A percentile compares a stretch with the other conserved stretches of the same genome.
These are phyloP conservation scores for Gymnobelideus leadbeateri DNA, from an alignment of 2,113 vertebrate genomes.

Conservation along the genomic window DNA sequence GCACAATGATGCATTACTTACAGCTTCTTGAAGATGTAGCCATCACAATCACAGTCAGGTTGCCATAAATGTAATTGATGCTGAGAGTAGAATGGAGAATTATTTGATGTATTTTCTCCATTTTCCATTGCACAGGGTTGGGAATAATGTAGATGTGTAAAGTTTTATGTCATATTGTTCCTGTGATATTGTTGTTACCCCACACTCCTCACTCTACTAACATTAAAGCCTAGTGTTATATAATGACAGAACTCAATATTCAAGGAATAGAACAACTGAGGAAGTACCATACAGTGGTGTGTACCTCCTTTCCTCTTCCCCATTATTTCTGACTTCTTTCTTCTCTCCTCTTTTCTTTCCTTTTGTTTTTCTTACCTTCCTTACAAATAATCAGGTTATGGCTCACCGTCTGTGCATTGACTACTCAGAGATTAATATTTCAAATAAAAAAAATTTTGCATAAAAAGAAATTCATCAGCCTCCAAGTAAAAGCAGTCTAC, in stretches of 20 bases:
- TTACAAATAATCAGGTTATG: not conserved
- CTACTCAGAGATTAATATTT: not conserved
- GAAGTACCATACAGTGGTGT: not conserved
- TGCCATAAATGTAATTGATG: constrained; percentile 18
- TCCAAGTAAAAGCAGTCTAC: not conserved
- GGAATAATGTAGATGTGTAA: not conserved
- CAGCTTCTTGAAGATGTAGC: not conserved
- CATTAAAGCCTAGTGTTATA: not conserved
- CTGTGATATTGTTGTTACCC: not conserved
- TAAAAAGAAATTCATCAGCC: not conserved
- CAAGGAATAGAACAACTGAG: not conserved
- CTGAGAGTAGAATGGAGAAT: constrained; percentile 13
- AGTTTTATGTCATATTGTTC: not conserved
- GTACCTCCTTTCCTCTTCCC: not conserved
- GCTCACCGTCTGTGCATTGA: not conserved
- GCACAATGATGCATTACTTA: not conserved
- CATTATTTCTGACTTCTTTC: not conserved
- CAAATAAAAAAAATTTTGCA: not conserved
- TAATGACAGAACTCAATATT: not conserved
- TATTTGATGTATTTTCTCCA: not conserved
- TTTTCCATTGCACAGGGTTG: not conserved
- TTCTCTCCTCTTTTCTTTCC: not conserved
- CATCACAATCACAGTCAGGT: not conserved
- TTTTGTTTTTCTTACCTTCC: not conserved
- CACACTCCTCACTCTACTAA: not conserved